phyloP scores from a whole-genome alignment of 35 echinoderm and acorn worm genomes.

The Hemicentrotus pulcherrimus region DNA sequence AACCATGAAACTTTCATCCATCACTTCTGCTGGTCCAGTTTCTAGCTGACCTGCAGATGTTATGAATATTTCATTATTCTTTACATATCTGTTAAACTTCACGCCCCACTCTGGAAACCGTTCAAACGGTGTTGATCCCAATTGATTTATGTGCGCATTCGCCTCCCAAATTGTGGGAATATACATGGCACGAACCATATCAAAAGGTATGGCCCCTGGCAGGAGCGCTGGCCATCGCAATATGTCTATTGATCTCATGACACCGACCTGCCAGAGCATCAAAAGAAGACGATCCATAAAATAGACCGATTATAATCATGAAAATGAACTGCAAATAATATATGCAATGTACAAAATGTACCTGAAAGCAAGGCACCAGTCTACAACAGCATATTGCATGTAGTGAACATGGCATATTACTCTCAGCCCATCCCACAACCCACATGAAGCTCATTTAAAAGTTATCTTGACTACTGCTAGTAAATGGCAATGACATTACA shows the following conservation, averaged over 20 bases:
- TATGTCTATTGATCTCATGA: background rate
- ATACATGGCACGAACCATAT: background rate
- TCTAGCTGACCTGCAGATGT: background rate
- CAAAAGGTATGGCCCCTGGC: background rate
- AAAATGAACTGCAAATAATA: background rate
- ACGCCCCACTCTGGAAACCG: background rate
- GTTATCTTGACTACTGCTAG: no score
- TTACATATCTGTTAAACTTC: background rate
- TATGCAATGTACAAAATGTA: background rate
- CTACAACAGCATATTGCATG: background rate
- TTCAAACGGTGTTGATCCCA: background rate
- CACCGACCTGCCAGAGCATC: background rate
- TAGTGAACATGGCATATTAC: background rate
- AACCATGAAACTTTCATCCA: background rate
- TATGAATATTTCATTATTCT: conserved; percentile 8
- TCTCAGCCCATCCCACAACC: background rate
- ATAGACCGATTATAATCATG: background rate
- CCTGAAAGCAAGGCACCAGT: background rate
- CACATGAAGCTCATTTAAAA: no score
- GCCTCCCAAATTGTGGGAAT: background rate
- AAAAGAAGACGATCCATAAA: background rate
- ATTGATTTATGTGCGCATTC: background rate
- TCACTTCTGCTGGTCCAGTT: background rate
- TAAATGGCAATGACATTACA: no score
- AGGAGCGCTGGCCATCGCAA: background rate